Base-by-base conservation (phyloP, 2,888 invertebrate species). In the Tiliacea aurago region DNA sequence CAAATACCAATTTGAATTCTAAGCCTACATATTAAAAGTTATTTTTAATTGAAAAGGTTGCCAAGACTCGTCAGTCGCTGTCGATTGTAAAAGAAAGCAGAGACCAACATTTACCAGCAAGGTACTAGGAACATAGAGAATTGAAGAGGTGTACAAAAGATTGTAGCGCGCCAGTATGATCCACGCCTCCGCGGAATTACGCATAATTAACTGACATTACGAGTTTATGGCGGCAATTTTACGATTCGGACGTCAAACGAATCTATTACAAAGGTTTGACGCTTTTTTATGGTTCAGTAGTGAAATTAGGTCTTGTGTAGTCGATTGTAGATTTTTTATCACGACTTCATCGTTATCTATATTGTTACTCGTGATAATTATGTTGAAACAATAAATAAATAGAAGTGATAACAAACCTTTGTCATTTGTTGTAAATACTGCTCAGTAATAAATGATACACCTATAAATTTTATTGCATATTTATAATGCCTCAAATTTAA, bases 41-140 rank as follows among this genome's bases (percentile, higher is more conserved):
- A 81, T 84, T 76, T 82, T 84, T 74, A 74, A 65, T 69, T 73
- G 69, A 66, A 63, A 61, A 47, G 28, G 33, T 74, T 18, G n/a
- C 47, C 10, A 56, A 73, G 66, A 56, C 65, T 63, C 73, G 33
- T 69, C 64, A 49, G 63, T 79, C 63, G 69, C 66, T 83, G 81
- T 87, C 80, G 87, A 79, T 78, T 76, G 84, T 84, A 86, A 87
- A 90, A 87, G 86, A 88, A 86, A 88, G 87, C 89, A 93, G 92
- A 92, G 87, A 88, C 90, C 90, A 94, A 91, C 94, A 93, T 88
- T 90, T 88, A 86, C 90, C 94, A 94, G 90, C 94, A 87, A 93
- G 90, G 83, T 94, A 95, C 95, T 92, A 95, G 95, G 94, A 91
- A 89, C 74, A 70, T 89, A 95, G 91, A 90, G 83, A 83, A 83